Base-by-base conservation (phyloP, 2,113 vertebrate genomes). In the Paramormyrops kingsleyae region DNA sequence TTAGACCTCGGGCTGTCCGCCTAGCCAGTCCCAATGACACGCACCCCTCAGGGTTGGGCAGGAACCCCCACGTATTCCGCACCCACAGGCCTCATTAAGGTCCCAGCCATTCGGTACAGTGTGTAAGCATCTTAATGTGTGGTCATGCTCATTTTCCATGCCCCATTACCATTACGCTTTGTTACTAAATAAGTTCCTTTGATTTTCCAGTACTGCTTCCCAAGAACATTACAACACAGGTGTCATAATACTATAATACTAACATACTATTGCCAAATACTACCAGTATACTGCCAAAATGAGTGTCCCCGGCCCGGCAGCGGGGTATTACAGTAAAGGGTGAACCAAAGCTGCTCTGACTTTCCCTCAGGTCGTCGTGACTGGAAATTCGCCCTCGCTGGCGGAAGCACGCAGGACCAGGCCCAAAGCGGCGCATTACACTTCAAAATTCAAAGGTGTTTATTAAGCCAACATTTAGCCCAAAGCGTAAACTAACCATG, bases 381-480 rank as follows among this genome's bases (percentile, higher is more conserved):
- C 47, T 53, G n/a, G 49, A 52, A 53, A 31, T 50, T 83, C 15
- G 24, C 39, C 35, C 17, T 46, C 35, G 19, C 80, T 39, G 42
- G 39, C 42, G 2, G 13, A 50, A 50, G 1, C 50, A n/a, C 47
- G 19, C 10, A 12, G 21, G 12, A 47, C 21, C 42, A n/a, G 35
- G 44, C 24, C 44, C 35, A 42, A 47, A 84, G 39, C 2, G 13
- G 44, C 7, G 21, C 7, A 84, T 84, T 9, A 84, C 21, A 46
- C 39, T 84, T 84, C 21, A 47, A 84, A 84, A 84, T 17, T 24
- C 19, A 44, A 70, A 84, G 44, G 85, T 53, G 85, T 39, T 66
- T 56, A 90, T 80, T 88, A 90, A 90, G n/a, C 50, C 35, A 27
- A 62, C 50, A 50, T 74, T 47, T 53, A 21, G 24, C 46, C 42